These are phyloP conservation scores for Adrianichthys oophorus DNA, from an alignment of 2,797 vertebrate species.

Conservation along the genomic window DNA sequence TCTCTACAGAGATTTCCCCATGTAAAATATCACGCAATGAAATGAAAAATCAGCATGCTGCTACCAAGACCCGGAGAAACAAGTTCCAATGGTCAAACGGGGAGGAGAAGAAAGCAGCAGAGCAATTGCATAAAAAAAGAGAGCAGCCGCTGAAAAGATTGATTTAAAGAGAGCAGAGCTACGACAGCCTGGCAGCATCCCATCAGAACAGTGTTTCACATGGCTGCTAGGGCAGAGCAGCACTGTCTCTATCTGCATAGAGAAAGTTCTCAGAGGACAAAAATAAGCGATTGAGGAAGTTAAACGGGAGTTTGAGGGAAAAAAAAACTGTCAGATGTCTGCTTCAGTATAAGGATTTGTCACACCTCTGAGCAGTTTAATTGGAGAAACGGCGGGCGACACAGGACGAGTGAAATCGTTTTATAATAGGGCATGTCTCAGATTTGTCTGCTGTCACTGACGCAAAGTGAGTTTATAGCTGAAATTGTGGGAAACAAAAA, in stretches of 20 bases:
- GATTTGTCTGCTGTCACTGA: not conserved
- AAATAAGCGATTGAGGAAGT: slow-evolving; percentile 21
- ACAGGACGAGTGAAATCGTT: not conserved
- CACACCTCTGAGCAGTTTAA: slow-evolving; percentile 23
- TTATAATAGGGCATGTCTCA: not conserved
- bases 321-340: slow-evolving; percentile 38
- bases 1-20: not conserved
- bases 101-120: slow-evolving; percentile 14
- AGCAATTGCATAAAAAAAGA: slow-evolving; percentile 9
- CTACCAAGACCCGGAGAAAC: slow-evolving; percentile 38
- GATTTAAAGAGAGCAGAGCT: slow-evolving; percentile 60
- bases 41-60: slow-evolving; percentile 11
- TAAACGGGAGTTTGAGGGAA: slow-evolving; percentile 32
- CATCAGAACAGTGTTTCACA: slow-evolving; percentile 55
- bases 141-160: slow-evolving; percentile 47
- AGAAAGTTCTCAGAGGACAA: slow-evolving; percentile 30
- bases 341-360: slow-evolving; percentile 16
- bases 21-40: not conserved
- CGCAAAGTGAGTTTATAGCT: not conserved
- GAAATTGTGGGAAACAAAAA: not conserved
- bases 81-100: slow-evolving; percentile 50
- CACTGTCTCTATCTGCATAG: slow-evolving; percentile 35
- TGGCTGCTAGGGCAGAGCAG: slow-evolving; percentile 38
- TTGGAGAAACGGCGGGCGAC: slow-evolving; percentile 6
- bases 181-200: slow-evolving; percentile 51